These are phyloP conservation scores for Machimus atricapillus DNA, from an alignment of 2,888 invertebrate genomes.

Conservation along the genomic window DNA sequence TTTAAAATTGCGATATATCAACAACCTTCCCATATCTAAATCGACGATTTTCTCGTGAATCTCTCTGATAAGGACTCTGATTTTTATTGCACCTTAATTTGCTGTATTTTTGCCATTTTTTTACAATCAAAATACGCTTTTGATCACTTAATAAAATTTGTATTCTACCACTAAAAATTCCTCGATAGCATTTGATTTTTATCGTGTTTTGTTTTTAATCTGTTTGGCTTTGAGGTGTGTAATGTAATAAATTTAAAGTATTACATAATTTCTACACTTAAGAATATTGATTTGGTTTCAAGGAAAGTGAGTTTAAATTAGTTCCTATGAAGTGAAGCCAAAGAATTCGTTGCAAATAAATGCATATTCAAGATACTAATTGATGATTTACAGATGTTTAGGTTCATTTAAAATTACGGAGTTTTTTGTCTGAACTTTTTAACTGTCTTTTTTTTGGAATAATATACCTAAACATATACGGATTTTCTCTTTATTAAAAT, in stretches of 20 bases:
- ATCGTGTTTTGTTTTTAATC: not conserved
- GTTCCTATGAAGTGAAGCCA: not conserved
- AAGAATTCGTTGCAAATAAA: not conserved
- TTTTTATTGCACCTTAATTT: not conserved
- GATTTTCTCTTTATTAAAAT: no score
- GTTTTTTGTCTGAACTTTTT: not conserved
- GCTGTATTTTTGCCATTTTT: not conserved
- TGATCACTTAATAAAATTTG: not conserved
- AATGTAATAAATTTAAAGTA: not conserved
- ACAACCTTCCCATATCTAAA: not conserved
- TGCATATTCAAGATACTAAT: not conserved
- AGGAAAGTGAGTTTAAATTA: not conserved
- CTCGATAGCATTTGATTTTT: not conserved
- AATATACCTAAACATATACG: no score
- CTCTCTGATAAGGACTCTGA: not conserved
- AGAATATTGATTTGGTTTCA: not conserved
- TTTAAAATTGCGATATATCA: not conserved
- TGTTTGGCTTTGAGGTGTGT: not conserved
- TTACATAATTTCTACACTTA: not conserved
- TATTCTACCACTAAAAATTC: not conserved
- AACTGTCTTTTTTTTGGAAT: not conserved
- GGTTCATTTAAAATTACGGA: not conserved
- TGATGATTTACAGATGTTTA: not conserved
- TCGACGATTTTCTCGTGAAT: not conserved
- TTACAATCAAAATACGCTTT: not conserved